phyloP scores from a whole-genome alignment of 1,140 invertebrate species.

The Dinothrombium tinctorium region DNA sequence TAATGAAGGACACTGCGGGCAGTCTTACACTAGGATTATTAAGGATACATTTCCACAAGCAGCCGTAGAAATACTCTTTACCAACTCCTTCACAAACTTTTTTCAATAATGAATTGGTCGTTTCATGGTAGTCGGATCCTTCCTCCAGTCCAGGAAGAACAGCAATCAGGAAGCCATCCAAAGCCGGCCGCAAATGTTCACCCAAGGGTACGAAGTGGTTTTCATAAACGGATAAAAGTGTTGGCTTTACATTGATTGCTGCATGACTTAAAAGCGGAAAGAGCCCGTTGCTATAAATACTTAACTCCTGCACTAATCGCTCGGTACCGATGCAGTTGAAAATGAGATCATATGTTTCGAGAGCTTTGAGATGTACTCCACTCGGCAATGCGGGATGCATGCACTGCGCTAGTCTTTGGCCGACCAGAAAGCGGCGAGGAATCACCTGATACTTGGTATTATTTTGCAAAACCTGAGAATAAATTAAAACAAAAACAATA shows the following conservation, averaged over 20 bases:
- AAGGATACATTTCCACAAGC: slow-evolving; percentile 64
- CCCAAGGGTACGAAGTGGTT: slow-evolving; percentile 69
- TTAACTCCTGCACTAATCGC: slow-evolving; percentile 53
- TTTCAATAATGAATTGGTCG: slow-evolving; percentile 47
- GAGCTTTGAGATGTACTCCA: slow-evolving; percentile 72
- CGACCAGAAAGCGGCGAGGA: slow-evolving; percentile 65
- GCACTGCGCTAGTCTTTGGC: slow-evolving; percentile 78
- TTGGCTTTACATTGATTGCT: slow-evolving; percentile 67
- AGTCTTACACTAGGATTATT: slow-evolving; percentile 58
- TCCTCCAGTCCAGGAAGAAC: slow-evolving; percentile 67
- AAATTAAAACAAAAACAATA: no score
- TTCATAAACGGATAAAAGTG: slow-evolving; percentile 64
- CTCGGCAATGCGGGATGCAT: slow-evolving; percentile 74
- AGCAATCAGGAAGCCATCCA: slow-evolving; percentile 64
- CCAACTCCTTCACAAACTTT: slow-evolving; percentile 57
- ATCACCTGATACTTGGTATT: slow-evolving; percentile 69
- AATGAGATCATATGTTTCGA: slow-evolving; percentile 81
- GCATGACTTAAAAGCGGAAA: slow-evolving; percentile 72
- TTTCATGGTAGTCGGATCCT: slow-evolving; percentile 67
- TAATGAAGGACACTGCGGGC: slow-evolving; percentile 54
- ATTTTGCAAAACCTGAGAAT: slow-evolving; percentile 41
- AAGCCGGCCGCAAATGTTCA: slow-evolving; percentile 46
- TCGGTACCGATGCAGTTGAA: slow-evolving; percentile 71
- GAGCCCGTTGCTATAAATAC: slow-evolving; percentile 64
- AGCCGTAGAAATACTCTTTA: slow-evolving; percentile 54